Conservation (phyloP, 2,797 vertebrate genomes). For the Pangasius macronema region DNA sequence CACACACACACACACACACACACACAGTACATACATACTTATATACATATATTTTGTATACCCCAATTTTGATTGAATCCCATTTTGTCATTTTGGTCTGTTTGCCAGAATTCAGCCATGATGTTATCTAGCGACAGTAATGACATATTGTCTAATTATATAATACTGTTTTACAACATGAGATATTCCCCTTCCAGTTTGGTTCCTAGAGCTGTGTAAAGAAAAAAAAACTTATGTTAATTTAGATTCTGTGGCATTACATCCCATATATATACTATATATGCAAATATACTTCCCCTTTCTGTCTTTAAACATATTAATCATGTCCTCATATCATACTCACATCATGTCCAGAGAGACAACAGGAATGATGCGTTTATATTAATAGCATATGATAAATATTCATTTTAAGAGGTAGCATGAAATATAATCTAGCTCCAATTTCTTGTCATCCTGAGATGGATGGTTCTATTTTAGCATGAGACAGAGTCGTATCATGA, state of each 20-base stretch:
- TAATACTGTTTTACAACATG: neutral
- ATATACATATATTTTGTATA: no score
- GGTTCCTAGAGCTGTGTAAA: neutral
- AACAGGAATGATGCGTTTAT: slow-evolving; percentile 6
- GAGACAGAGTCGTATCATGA: slow-evolving; percentile 13
- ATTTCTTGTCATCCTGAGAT: slow-evolving; percentile 12
- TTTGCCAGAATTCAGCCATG: neutral
- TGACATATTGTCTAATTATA: neutral
- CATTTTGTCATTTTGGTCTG: neutral
- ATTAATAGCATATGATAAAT: slow-evolving; percentile 7
- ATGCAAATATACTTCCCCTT: neutral
- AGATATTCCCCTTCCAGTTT: neutral
- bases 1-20: no score
- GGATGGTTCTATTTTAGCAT: slow-evolving; percentile 10
- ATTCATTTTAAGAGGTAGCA: neutral
- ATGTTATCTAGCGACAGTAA: neutral
- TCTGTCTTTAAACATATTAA: slow-evolving; percentile 16
- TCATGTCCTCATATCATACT: slow-evolving; percentile 10
- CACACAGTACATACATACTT: no score
- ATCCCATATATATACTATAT: no score
- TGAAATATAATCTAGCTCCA: slow-evolving; percentile 2
- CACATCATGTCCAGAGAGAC: slow-evolving; percentile 5
- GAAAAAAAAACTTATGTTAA: neutral
- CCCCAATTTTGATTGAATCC: neutral
- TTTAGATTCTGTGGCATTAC: slow-evolving; percentile 13